A percentile compares a stretch with the other conserved stretches of the same genome.
These are phyloP conservation scores for Pemphigus obesinymphae DNA, from an alignment of 1,140 invertebrate species.

Conservation along the genomic window DNA sequence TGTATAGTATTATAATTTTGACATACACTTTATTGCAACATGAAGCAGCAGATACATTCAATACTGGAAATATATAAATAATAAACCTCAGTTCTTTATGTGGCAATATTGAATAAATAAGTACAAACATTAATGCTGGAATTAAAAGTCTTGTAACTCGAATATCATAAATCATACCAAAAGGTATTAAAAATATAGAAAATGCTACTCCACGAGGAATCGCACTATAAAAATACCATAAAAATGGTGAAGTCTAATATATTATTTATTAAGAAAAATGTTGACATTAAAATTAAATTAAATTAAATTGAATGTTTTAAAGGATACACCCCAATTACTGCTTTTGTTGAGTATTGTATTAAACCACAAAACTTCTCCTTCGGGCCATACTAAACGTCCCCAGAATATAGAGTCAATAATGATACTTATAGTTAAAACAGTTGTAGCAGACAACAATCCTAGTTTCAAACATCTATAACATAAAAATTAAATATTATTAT, in stretches of 20 bases:
- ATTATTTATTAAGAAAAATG: slow-evolving; percentile 42
- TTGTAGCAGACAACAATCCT: slow-evolving; percentile 65
- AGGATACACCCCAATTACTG: slow-evolving; percentile 94
- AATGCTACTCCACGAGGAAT: slow-evolving; percentile 81
- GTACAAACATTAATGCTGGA: slow-evolving; percentile 77
- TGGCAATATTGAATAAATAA: slow-evolving; percentile 89
- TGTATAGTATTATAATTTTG: neutral
- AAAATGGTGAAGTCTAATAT: slow-evolving; percentile 81
- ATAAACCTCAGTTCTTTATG: slow-evolving; percentile 99
- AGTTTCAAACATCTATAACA: slow-evolving; percentile 66
- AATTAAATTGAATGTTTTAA: slow-evolving; percentile 49
- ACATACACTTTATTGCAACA: slow-evolving; percentile 84
- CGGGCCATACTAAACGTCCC: slow-evolving; percentile 87
- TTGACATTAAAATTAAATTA: too few species aligned
- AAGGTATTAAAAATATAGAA: slow-evolving; percentile 74
- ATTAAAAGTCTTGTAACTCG: slow-evolving; percentile 64
- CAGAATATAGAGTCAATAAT: slow-evolving; percentile 90
- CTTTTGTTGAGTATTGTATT: slow-evolving; percentile 94
- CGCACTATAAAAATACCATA: slow-evolving; percentile 99
- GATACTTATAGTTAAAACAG: slow-evolving; percentile 68
- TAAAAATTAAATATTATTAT: slow-evolving; percentile 39
- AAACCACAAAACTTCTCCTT: slow-evolving; percentile 95
- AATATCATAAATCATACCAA: slow-evolving; percentile 71
- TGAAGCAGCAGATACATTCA: slow-evolving; percentile 85
- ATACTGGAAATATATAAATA: slow-evolving; percentile 89